Conservation (phyloP, 2,888 invertebrate species). For the Andrena haemorrhoa region DNA sequence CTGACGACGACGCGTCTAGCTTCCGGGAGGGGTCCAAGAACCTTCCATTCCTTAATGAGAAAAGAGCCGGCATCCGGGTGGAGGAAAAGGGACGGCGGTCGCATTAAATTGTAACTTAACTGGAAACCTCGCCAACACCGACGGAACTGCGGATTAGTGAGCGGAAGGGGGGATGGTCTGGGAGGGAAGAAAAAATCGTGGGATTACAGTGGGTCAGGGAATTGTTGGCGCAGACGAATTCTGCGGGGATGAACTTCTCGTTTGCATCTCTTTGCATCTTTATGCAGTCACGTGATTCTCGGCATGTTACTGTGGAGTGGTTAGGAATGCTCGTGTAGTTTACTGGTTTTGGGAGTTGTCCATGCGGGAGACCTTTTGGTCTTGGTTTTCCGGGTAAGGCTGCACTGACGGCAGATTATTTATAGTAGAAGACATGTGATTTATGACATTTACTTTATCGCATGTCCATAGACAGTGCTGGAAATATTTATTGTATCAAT, state of each 20-base stretch:
- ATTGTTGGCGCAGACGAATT: background rate
- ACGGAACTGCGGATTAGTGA: background rate
- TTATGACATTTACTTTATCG: too few species aligned
- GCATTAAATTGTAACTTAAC: slow-evolving; percentile 49
- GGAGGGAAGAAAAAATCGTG: background rate
- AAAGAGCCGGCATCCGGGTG: slow-evolving; percentile 41
- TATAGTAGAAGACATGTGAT: too few species aligned
- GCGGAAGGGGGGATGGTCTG: background rate
- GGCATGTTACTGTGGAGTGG: too few species aligned
- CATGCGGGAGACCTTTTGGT: too few species aligned
- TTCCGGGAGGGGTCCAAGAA: slow-evolving; percentile 24
- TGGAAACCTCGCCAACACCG: slow-evolving; percentile 3
- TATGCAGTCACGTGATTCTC: too few species aligned
- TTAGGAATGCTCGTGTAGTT: too few species aligned
- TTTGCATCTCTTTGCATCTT: background rate
- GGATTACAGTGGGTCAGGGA: background rate
- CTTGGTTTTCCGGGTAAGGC: too few species aligned
- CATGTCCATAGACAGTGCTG: too few species aligned
- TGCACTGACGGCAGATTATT: too few species aligned
- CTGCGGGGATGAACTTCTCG: background rate
- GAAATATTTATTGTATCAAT: too few species aligned
- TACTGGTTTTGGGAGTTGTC: too few species aligned
- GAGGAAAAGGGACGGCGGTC: slow-evolving; percentile 19
- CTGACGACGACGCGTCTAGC: slow-evolving; percentile 22
- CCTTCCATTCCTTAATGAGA: slow-evolving; percentile 53